These are phyloP conservation scores for Saiga tatarica DNA, from an alignment of 2,113 vertebrate species.

Conservation along the genomic window DNA sequence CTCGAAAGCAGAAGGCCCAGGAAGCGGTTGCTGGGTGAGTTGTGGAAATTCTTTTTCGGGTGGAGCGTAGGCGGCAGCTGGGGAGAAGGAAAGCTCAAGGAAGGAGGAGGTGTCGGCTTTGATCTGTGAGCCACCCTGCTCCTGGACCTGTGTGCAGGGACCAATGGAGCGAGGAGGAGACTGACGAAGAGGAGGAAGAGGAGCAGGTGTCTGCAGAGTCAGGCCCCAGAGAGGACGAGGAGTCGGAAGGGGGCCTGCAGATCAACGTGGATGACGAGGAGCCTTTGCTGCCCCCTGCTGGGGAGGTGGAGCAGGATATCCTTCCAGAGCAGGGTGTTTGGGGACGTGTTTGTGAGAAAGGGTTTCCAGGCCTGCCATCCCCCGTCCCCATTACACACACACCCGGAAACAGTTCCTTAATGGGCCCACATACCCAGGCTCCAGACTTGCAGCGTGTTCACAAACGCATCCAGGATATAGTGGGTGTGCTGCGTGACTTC, in stretches of 20 bases:
- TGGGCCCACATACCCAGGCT: conserved; percentile 79
- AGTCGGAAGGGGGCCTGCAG: conserved; percentile 84
- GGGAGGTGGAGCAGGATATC: conserved; percentile 90
- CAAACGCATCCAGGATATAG: conserved; percentile 95
- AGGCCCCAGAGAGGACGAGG: conserved; percentile 55
- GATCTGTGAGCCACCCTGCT: background rate
- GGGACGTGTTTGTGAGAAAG: background rate
- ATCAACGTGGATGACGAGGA: conserved; percentile 90
- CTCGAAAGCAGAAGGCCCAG: conserved; percentile 86
- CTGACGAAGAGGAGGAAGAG: conserved; percentile 66
- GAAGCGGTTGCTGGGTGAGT: background rate
- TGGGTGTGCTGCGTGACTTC: conserved; percentile 93
- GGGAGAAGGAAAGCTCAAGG: background rate
- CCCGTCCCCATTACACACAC: background rate
- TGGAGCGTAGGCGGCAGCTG: background rate
- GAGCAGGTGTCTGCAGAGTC: background rate
- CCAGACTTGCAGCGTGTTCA: conserved; percentile 90
- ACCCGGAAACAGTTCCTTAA: conserved; percentile 67
- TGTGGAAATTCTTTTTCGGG: background rate
- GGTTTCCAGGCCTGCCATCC: background rate
- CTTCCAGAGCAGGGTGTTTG: conserved; percentile 63
- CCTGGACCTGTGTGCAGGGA: conserved; percentile 49
- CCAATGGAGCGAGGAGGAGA: conserved; percentile 81
- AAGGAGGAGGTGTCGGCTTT: background rate
- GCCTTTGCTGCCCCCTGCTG: conserved; percentile 84